Percentiles rank a stretch among this genome's conserved stretches.
Evolutionary conservation across 2,888 invertebrate genomes (phyloP).

Genomic region (Nephrotoma guestfalica): DNA sequence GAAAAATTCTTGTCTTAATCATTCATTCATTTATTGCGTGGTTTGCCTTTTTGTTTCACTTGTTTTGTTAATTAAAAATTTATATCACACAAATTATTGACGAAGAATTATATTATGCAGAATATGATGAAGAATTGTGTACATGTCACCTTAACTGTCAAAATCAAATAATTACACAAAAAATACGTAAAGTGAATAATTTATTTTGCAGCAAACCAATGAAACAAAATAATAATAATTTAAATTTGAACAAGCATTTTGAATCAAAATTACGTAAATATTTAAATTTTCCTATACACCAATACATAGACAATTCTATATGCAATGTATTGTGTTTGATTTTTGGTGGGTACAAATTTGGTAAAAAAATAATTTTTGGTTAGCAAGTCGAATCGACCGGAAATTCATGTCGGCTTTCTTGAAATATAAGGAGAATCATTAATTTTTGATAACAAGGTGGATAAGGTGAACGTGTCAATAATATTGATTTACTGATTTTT

Average conservation of each 20-base stretch:
- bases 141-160: constrained; percentile 6
- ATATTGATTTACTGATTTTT: not conserved
- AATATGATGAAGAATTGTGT: not conserved
- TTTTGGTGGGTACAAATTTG: not conserved
- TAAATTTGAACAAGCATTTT: not conserved
- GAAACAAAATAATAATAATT: not conserved
- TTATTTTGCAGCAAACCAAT: not conserved
- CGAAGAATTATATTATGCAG: not conserved
- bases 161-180: constrained; percentile 2
- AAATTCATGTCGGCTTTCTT: not conserved
- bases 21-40: not conserved
- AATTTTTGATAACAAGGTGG: not conserved
- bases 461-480: not conserved
- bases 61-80: not conserved
- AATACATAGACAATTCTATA: not conserved
- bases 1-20: not conserved
- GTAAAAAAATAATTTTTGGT: not conserved
- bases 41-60: not conserved
- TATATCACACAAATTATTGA: not conserved
- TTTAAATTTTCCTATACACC: not conserved
- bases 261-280: not conserved
- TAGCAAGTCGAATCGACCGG: not conserved
- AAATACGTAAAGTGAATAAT: not conserved
- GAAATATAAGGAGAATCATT: not conserved
- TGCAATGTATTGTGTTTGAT: not conserved